phyloP scores from a whole-genome alignment of 2,797 vertebrate genomes.

The Cossypha dichroa region DNA sequence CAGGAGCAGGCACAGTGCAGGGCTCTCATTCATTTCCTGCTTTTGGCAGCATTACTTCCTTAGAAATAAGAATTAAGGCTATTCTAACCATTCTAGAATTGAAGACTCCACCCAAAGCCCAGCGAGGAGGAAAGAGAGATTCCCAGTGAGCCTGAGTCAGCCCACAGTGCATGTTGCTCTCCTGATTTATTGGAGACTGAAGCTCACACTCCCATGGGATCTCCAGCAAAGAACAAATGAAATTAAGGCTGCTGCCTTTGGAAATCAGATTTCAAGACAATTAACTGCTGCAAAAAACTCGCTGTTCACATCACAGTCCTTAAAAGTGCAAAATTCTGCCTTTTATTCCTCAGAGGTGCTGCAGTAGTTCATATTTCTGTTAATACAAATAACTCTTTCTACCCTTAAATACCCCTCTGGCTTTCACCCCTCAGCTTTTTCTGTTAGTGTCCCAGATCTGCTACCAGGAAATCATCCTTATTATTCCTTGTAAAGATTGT shows the following conservation, averaged over 20 bases:
- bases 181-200: neutral
- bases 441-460: neutral
- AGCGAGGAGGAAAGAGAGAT: neutral
- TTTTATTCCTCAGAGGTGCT: neutral
- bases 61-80: neutral
- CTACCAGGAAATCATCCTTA: neutral
- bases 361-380: neutral
- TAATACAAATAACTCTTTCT: neutral
- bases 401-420: neutral
- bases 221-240: conserved; percentile 17
- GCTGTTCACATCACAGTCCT: neutral
- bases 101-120: neutral
- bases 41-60: neutral
- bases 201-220: neutral
- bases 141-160: neutral
- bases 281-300: neutral
- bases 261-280: conserved; percentile 43
- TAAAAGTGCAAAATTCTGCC: neutral
- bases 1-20: neutral
- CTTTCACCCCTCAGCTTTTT: neutral
- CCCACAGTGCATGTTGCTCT: neutral
- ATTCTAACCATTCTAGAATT: neutral
- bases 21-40: neutral
- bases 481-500: neutral
- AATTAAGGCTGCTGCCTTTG: conserved; percentile 37